Evolutionary conservation across 1,140 invertebrate genomes (phyloP), one percentile per base, ranked within the genome.

Genomic region (Steinernema khuongi): DNA sequence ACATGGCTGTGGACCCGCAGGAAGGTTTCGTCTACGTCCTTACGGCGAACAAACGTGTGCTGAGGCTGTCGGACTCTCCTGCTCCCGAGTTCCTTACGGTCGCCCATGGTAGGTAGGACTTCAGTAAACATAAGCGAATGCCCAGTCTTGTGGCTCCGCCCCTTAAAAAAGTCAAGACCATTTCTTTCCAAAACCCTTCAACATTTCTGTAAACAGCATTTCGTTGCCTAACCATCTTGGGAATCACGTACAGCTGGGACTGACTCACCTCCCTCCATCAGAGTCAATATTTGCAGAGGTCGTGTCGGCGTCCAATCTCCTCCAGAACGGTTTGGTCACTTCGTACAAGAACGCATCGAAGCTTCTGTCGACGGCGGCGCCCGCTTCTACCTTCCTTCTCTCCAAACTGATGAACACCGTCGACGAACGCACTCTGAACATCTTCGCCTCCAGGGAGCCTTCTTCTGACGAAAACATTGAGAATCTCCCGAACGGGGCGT

Each of bases 291-390:
- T 60, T 60, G 11, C 50, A 60, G 50, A 60, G 19, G 22, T 26
- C 11, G 11, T 60, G 4, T 17, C 11, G 19, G 22, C 50, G 50
- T 60, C 50, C 4, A 60, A 60, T 60, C 19, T 60, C 7, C 50
- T 60, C 50, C 50, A 60, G 50, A 60, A 60, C 50, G 50, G 50
- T 26, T 22, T 60, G 26, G 50, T 60, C 14, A 60, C 14, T 22
- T 60, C 50, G 19, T 60, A 60, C 50, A 60, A 60, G 26, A 60
- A 60, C 50, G 50, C 50, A 2, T 60, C 50, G 50, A 60, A 60
- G 50, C 50, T 60, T 60, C 50, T 60, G 50, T 60, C 22, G 4
- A 60, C 50, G 14, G 50, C 50, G 11, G 50, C 50, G 11, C 50
- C 50, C 4, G 50, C 50, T 14, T 60, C 50, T 2, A 17, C 50